A percentile compares a stretch with the other conserved stretches of the same genome.
Evolutionary conservation across 2,113 vertebrate species (phyloP).

Genomic region (Pelecanoides urinatrix): DNA sequence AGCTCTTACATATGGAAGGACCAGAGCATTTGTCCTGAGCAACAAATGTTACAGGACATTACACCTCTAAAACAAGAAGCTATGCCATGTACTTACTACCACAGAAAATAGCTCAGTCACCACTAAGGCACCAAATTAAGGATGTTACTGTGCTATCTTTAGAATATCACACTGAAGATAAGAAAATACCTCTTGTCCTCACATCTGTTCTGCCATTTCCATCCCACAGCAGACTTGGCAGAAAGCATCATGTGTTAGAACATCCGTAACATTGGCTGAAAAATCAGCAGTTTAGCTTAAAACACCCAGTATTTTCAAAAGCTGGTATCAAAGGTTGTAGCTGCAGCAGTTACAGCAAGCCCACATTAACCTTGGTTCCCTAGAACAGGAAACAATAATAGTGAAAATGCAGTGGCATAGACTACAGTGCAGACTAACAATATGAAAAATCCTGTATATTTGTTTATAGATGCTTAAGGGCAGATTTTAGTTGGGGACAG

Average conservation of each 20-base stretch:
- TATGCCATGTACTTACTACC: neutral
- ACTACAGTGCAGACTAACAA: neutral
- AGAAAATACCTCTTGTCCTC: neutral
- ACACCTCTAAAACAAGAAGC: neutral
- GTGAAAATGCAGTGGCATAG: neutral
- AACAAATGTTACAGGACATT: neutral
- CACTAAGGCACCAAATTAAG: neutral
- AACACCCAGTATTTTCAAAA: neutral
- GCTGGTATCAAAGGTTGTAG: neutral
- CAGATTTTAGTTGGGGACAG: neutral
- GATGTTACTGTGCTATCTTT: neutral
- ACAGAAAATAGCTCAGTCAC: neutral
- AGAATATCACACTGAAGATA: neutral
- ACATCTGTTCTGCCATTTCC: neutral
- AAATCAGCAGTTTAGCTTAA: neutral
- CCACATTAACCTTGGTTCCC: neutral
- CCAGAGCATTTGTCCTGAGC: neutral
- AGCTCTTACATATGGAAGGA: neutral
- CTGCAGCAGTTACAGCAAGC: neutral
- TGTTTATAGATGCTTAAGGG: neutral
- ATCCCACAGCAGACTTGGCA: neutral
- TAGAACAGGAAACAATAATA: neutral
- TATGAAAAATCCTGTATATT: neutral
- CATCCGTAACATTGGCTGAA: neutral
- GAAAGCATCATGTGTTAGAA: neutral